phyloP scores from a whole-genome alignment of 2,797 vertebrate genomes.

The Megaceryle alcyon region DNA sequence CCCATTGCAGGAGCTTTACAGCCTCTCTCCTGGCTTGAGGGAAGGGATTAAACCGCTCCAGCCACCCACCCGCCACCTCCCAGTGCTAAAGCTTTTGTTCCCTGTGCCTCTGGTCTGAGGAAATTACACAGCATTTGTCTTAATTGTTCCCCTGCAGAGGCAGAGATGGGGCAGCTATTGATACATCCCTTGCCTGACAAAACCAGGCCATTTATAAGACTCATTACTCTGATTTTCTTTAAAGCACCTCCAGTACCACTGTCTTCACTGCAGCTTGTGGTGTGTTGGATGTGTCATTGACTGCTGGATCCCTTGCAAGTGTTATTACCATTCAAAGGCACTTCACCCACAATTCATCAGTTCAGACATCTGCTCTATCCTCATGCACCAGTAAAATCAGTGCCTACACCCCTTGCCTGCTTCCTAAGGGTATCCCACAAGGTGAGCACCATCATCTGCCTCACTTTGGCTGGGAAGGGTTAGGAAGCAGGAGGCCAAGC shows the following conservation, averaged over 20 bases:
- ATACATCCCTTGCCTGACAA: neutral
- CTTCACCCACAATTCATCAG: neutral
- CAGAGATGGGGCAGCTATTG: neutral
- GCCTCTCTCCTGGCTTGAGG: neutral
- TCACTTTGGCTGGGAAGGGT: neutral
- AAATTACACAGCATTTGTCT: neutral
- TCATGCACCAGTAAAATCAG: neutral
- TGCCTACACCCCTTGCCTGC: neutral
- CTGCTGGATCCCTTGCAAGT: neutral
- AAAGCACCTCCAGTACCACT: neutral
- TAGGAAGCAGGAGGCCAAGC: neutral
- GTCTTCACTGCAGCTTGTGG: neutral
- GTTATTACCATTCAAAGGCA: neutral
- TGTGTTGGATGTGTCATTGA: neutral
- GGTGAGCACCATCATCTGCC: neutral
- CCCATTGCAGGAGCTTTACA: neutral
- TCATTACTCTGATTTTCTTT: neutral
- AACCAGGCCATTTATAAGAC: neutral
- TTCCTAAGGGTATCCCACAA: neutral
- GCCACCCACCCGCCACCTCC: neutral
- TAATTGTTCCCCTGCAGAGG: neutral
- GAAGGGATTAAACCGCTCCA: neutral
- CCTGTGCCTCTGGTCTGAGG: neutral
- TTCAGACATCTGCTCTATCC: accelerated
- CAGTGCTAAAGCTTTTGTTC: neutral